Base-by-base conservation (phyloP, 2,888 invertebrate genomes). In the Lepidochrysops patricia region DNA sequence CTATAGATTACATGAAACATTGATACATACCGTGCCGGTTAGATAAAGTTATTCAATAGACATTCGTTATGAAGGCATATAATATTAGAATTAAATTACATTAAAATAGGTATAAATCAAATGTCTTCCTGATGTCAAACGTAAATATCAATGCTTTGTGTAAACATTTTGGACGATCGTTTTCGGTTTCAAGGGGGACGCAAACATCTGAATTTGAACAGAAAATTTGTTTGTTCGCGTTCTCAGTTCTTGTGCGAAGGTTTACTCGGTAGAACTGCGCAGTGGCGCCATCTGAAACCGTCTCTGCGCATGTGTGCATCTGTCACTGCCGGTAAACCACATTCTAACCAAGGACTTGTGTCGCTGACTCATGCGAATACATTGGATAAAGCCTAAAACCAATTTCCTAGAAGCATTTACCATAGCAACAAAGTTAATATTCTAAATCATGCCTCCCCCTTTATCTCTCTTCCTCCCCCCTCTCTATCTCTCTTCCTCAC, bases 111-210 rank as follows among this genome's bases (percentile, higher is more conserved):
- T 57, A 52, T 61, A 37, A 62, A 63, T 65, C 62, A 60, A 61
- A 61, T 48, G 62, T 64, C 64, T 64, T 64, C 62, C 64, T 37
- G 43, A 29, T 48, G 23, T 43, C 57, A 29, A 43, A 43, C 59
- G 37, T 59, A 62, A 60, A 60, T 62, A 58, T 62, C 61, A 61
- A 61, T 62, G 64, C 13, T 61, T 62, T 62, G 49, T 62, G 62
- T 61, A 60, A 57, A 49, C 48, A 29, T 50, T 26, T 26, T 26
- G 50, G 50, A 15, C 37, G 4, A 13, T 26, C 50, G 50, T n/a
- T 13, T 50, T 50, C 25, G 50, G 26, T 26, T 26, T 6, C 25
- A 12, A 13, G n/a, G 25, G 5, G 37, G 50, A 26, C 26, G 50
- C 26, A 26, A 25, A 26, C n/a, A 6, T 26, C n/a, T 50, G 26